A percentile compares a stretch with the other conserved stretches of the same genome.
phyloP scores from a whole-genome alignment of 2,888 invertebrate genomes.

The Tachystola acroxantha region DNA sequence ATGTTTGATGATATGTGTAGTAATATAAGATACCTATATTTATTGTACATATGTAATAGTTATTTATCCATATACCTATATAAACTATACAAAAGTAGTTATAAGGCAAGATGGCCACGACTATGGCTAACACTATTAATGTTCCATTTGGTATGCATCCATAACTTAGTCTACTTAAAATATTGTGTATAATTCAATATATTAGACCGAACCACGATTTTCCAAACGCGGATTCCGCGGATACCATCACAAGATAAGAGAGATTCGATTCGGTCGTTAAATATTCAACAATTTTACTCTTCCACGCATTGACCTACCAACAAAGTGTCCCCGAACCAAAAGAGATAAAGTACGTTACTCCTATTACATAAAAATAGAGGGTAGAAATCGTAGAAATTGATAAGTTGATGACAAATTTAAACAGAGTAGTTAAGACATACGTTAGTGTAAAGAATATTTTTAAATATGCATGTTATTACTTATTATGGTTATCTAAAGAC shows the following conservation, averaged over 20 bases:
- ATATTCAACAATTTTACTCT: slow-evolving; percentile 73
- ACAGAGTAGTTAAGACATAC: no score
- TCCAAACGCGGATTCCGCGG: slow-evolving; percentile 18
- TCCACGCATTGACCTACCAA: no score
- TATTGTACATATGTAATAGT: slow-evolving; percentile 9
- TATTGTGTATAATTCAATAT: slow-evolving; percentile 66
- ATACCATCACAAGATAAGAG: slow-evolving; percentile 31
- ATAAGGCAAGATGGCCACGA: slow-evolving; percentile 74
- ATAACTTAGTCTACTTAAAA: slow-evolving; percentile 57
- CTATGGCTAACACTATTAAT: slow-evolving; percentile 62
- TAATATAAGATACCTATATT: no score
- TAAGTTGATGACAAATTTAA: no score
- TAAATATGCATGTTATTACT: no score
- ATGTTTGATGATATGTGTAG: slow-evolving; percentile 50
- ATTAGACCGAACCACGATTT: slow-evolving; percentile 53
- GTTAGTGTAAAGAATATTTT: no score
- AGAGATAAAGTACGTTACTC: no score
- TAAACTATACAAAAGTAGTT: slow-evolving; percentile 35
- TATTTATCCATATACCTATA: slow-evolving; percentile 12
- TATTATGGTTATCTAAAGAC: no score
- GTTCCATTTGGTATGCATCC: slow-evolving; percentile 53
- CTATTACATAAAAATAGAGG: no score
- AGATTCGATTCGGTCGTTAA: slow-evolving; percentile 58
- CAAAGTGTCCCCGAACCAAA: no score
- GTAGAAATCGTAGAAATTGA: no score